A percentile compares a stretch with the other conserved stretches of the same genome.
phyloP scores from a whole-genome alignment of 2,113 vertebrate species.

The Sturnira hondurensis region DNA sequence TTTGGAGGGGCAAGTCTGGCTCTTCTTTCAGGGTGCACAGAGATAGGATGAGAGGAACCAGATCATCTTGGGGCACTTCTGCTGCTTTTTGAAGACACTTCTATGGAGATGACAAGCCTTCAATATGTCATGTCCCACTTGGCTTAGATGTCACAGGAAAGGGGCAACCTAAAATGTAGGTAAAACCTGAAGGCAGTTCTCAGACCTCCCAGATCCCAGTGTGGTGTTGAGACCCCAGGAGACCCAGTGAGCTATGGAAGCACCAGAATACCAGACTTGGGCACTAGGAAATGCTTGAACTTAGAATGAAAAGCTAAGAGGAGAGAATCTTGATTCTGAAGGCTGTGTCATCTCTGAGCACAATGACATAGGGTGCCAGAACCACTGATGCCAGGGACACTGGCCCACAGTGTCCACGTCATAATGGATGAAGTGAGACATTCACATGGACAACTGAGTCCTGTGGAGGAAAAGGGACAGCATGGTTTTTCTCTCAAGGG shows the following conservation, averaged over 20 bases:
- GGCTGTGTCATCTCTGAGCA: not conserved
- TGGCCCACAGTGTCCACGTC: no score
- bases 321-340: not conserved
- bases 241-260: not conserved
- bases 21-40: not conserved
- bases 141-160: not conserved
- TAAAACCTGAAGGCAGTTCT: not conserved
- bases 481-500: no score
- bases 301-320: not conserved
- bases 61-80: not conserved
- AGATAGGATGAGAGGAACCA: not conserved
- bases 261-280: fast-evolving
- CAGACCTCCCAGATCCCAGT: not conserved
- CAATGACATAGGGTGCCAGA: not conserved
- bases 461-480: no score
- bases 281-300: not conserved
- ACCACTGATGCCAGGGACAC: no score
- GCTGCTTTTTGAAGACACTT: not conserved
- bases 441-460: no score
- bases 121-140: not conserved
- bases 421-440: no score
- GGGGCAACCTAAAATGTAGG: not conserved
- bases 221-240: not conserved
- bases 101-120: not conserved
- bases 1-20: not conserved